These are phyloP conservation scores for Chaetops frenatus DNA, from an alignment of 2,113 vertebrate genomes.

Conservation along the genomic window DNA sequence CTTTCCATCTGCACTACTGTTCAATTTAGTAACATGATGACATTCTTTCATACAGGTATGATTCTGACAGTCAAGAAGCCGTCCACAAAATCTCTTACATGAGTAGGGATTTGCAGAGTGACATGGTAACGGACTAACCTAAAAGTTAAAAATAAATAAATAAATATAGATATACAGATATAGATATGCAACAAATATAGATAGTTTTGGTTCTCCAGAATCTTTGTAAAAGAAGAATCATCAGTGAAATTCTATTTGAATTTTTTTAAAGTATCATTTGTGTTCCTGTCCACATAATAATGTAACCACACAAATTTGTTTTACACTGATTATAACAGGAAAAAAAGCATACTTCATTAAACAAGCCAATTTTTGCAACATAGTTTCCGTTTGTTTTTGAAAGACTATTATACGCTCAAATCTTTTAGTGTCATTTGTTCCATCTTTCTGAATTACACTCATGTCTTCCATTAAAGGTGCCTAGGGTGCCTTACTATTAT, in stretches of 20 bases:
- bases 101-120: slow-evolving; percentile 77
- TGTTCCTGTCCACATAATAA: not conserved
- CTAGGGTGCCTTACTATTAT: not conserved
- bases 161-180: not conserved
- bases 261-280: not conserved
- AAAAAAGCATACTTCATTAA: not conserved
- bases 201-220: not conserved
- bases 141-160: not conserved
- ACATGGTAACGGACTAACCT: slow-evolving; percentile 79
- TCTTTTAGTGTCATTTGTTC: not conserved
- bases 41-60: slow-evolving; percentile 80
- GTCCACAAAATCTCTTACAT: slow-evolving; percentile 78
- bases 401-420: not conserved
- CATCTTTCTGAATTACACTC: not conserved
- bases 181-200: no score
- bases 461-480: not conserved
- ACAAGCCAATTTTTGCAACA: not conserved
- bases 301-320: not conserved
- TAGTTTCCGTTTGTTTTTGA: not conserved
- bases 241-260: not conserved
- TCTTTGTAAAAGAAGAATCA: not conserved
- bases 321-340: not conserved
- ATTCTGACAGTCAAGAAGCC: slow-evolving; percentile 77
- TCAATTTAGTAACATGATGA: slow-evolving; percentile 68
- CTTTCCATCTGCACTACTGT: not conserved